These are phyloP conservation scores for Omphaloscelis lunosa DNA, from an alignment of 2,888 invertebrate genomes.

Conservation along the genomic window DNA sequence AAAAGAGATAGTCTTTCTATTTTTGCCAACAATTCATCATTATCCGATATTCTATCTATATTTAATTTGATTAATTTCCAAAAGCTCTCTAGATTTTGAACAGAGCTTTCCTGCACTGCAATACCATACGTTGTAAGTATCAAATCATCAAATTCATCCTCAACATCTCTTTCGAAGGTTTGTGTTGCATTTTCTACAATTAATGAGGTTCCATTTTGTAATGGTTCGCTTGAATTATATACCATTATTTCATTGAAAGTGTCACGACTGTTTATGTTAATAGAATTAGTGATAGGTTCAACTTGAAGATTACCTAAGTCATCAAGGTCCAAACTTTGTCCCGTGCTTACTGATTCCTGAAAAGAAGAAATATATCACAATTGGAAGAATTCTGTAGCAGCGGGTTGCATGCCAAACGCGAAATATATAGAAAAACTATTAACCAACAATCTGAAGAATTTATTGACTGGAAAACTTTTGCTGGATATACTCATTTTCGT, in stretches of 20 bases:
- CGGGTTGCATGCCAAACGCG: not conserved
- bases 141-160: not conserved
- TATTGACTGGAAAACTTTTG: not conserved
- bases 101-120: not conserved
- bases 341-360: constrained; percentile 22
- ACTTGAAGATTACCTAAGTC: constrained; percentile 35
- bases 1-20: constrained; percentile 25
- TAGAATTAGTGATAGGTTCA: constrained; percentile 31
- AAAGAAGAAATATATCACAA: constrained; percentile 20
- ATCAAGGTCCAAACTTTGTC: not conserved
- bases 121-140: not conserved
- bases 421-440: not conserved
- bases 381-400: not conserved
- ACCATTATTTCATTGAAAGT: not conserved
- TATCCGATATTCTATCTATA: not conserved
- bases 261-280: not conserved
- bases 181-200: not conserved
- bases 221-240: not conserved
- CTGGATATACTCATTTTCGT: not conserved
- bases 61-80: constrained; percentile 31
- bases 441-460: not conserved
- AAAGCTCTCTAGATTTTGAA: constrained; percentile 28
- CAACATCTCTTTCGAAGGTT: not conserved
- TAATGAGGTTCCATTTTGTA: not conserved
- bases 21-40: constrained; percentile 2